phyloP scores from a whole-genome alignment of 2,113 vertebrate species.

The Micromys minutus region DNA sequence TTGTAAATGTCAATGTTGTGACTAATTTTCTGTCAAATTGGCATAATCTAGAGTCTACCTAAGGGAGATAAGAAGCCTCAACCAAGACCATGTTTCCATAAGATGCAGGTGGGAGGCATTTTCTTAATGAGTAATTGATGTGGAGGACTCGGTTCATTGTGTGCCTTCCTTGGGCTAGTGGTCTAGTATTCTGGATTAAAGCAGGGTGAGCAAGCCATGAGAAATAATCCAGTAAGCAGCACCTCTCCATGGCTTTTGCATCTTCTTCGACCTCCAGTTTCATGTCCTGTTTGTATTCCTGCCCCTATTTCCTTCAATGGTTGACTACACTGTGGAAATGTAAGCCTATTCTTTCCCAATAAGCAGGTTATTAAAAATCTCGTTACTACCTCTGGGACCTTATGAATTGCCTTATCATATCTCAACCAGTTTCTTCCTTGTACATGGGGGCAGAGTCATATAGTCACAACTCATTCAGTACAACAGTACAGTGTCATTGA shows the following conservation, averaged over 20 bases:
- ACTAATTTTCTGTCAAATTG: too few relatives aligned
- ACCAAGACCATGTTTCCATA: not conserved
- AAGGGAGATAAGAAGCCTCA: too few relatives aligned
- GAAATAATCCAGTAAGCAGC: too few relatives aligned
- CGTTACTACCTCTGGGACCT: not conserved
- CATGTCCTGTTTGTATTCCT: not conserved
- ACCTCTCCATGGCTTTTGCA: not conserved
- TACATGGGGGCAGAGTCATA: rapidly evolving
- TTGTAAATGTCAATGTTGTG: not conserved
- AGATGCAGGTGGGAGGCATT: too few relatives aligned
- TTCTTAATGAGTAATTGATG: not conserved
- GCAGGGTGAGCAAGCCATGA: not conserved
- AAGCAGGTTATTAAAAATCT: not conserved
- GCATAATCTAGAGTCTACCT: not conserved
- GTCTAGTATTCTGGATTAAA: not conserved
- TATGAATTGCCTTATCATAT: not conserved
- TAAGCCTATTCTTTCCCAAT: not conserved
- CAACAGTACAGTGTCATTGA: not conserved
- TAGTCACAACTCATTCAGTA: not conserved
- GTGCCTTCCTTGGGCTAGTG: not conserved
- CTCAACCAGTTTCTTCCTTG: not conserved
- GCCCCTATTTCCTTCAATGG: not conserved
- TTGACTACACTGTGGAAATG: not conserved
- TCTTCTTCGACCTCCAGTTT: not conserved
- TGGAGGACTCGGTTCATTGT: not conserved